Conservation (phyloP, 2,113 vertebrate genomes). For the Hippocampus mohnikei region DNA sequence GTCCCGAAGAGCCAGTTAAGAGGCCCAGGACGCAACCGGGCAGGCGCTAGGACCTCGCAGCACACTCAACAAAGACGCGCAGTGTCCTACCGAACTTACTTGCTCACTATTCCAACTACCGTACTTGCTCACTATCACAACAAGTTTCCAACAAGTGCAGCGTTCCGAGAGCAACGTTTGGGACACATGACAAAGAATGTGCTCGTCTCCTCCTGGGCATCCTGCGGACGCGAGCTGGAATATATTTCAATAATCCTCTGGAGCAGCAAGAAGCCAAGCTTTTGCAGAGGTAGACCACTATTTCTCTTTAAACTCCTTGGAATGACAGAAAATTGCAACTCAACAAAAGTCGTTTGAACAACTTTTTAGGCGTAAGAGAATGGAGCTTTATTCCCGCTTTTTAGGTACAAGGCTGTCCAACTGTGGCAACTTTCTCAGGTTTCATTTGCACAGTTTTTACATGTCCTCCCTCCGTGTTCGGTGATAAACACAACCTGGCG, state of each 20-base stretch:
- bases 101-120: conserved; percentile 54
- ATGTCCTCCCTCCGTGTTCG: neutral
- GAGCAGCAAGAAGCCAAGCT: conserved; percentile 31
- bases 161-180: conserved; percentile 50
- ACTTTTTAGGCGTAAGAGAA: neutral
- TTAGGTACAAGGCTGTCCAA: neutral
- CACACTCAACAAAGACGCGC: conserved; percentile 15
- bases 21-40: fast-evolving
- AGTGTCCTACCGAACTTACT: conserved; percentile 41
- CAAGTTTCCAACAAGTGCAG: conserved; percentile 72
- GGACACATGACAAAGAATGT: conserved; percentile 37
- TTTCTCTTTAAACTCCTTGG: conserved; percentile 31
- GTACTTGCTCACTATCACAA: conserved; percentile 62
- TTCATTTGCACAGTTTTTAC: neutral
- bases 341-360: neutral
- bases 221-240: conserved; percentile 50
- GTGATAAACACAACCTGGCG: neutral
- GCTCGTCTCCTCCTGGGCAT: conserved; percentile 22
- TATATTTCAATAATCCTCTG: conserved; percentile 41
- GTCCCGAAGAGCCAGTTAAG: neutral
- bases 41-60: conserved; percentile 74
- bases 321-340: conserved; percentile 4
- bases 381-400: neutral
- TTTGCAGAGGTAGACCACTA: conserved; percentile 48
- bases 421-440: conserved; percentile 3